Percentiles rank a stretch among this genome's conserved stretches.
Conservation (phyloP, 2,113 vertebrate genomes). For the Balaenoptera acutorostrata region DNA sequence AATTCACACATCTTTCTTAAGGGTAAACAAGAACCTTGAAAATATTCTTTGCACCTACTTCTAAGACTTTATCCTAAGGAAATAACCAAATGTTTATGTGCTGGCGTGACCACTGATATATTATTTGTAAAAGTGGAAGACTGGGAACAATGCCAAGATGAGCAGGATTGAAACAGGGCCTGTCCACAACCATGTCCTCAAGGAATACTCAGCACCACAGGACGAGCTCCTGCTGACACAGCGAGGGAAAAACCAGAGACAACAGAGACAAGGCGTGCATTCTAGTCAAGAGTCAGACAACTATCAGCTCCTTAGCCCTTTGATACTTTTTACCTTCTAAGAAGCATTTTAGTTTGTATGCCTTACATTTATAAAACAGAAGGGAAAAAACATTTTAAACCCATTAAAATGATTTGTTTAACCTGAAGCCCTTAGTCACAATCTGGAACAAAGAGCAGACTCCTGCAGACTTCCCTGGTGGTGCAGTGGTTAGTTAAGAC, state of each 20-base stretch:
- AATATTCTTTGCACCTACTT: neutral
- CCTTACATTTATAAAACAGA: neutral
- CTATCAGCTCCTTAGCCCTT: neutral
- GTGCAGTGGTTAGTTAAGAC: too few relatives aligned
- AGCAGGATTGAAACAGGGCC: neutral
- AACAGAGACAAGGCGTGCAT: neutral
- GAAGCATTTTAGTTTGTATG: neutral
- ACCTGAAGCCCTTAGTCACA: neutral
- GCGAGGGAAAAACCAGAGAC: too few relatives aligned
- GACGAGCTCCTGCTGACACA: neutral
- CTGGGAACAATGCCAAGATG: too few relatives aligned
- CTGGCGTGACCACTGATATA: fast-evolving
- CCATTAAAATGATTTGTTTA: neutral
- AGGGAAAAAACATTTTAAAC: neutral
- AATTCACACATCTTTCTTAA: neutral
- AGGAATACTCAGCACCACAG: fast-evolving
- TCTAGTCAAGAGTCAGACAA: neutral
- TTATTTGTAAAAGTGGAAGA: neutral
- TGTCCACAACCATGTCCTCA: fast-evolving
- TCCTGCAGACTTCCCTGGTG: neutral
- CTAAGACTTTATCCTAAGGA: neutral
- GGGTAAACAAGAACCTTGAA: neutral
- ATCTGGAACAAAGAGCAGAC: neutral
- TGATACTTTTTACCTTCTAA: neutral
- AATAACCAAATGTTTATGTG: neutral